Percentiles rank a stretch among this genome's conserved stretches.
Conservation (phyloP, 2,888 invertebrate species). For the Diadegma fenestrale region DNA sequence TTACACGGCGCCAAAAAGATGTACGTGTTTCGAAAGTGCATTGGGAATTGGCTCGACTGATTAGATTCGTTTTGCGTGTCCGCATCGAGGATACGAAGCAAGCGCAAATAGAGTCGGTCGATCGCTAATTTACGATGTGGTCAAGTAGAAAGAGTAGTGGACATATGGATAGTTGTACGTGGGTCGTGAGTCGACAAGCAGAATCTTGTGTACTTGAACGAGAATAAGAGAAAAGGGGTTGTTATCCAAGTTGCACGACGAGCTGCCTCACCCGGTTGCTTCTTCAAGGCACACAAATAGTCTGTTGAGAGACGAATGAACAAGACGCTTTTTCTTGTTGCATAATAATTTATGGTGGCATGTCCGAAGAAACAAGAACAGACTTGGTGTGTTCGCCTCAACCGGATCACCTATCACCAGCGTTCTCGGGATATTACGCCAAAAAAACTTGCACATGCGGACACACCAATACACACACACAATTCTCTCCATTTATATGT, state of each 20-base stretch:
- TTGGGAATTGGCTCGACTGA: slow-evolving; percentile 50
- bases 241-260: slow-evolving; percentile 63
- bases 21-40: slow-evolving; percentile 35
- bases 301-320: slow-evolving; percentile 45
- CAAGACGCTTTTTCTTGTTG: slow-evolving; percentile 60
- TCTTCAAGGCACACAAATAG: slow-evolving; percentile 48
- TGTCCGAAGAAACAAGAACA: slow-evolving; percentile 46
- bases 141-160: slow-evolving; percentile 32
- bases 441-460: not conserved
- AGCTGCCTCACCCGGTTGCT: slow-evolving; percentile 40
- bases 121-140: slow-evolving; percentile 61
- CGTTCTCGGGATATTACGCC: slow-evolving; percentile 41
- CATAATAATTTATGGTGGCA: slow-evolving; percentile 65
- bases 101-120: slow-evolving; percentile 41
- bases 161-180: slow-evolving; percentile 53
- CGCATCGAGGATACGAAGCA: slow-evolving; percentile 33
- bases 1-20: not conserved
- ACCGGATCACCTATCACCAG: slow-evolving; percentile 52
- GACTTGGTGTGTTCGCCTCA: slow-evolving; percentile 56
- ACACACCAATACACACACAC: not conserved
- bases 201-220: slow-evolving; percentile 55
- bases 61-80: slow-evolving; percentile 53
- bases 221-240: slow-evolving; percentile 1
- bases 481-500: not conserved
- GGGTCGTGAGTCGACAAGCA: slow-evolving; percentile 56